A percentile compares a stretch with the other conserved stretches of the same genome.
Evolutionary conservation across 1,140 invertebrate genomes (phyloP).

Genomic region (Lucilia sericata): DNA sequence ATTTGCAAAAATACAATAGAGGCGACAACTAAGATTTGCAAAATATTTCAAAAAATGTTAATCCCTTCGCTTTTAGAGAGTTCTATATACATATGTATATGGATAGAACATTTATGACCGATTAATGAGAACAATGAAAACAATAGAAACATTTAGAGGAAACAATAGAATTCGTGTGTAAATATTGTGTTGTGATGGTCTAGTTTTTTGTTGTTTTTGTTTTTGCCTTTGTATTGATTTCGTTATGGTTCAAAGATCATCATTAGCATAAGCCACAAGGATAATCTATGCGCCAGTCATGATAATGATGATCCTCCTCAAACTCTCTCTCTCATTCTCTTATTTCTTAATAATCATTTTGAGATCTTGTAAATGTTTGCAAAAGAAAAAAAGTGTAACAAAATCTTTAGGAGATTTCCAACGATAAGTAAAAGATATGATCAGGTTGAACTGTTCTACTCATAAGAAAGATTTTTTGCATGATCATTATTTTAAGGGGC

Average conservation of each 20-base stretch:
- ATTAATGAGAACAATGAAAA: neutral
- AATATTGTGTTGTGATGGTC: constrained; percentile 32
- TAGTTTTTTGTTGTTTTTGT: neutral
- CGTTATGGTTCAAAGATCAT: constrained; percentile 20
- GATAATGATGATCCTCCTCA: constrained; percentile 31
- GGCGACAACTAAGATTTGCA: constrained; percentile 30
- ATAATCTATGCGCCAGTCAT: constrained; percentile 41
- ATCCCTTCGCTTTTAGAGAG: neutral
- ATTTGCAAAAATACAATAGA: constrained; percentile 27
- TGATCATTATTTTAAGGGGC: neutral
- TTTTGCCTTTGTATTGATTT: too few relatives aligned
- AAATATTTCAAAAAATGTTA: neutral
- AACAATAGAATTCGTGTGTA: constrained; percentile 35
- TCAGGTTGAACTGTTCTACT: constrained; percentile 33
- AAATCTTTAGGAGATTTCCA: neutral
- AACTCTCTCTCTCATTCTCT: neutral
- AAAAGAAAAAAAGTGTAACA: neutral
- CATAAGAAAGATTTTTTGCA: constrained; percentile 11
- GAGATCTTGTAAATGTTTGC: neutral
- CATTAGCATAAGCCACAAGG: constrained; percentile 25
- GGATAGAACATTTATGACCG: neutral
- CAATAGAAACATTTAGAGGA: constrained; percentile 2
- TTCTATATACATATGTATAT: neutral
- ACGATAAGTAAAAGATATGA: constrained; percentile 16
- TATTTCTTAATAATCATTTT: neutral